Evolutionary conservation across 1,140 invertebrate genomes (phyloP), one percentile per base, ranked within the genome.

Genomic region (Drosophila takahashii): DNA sequence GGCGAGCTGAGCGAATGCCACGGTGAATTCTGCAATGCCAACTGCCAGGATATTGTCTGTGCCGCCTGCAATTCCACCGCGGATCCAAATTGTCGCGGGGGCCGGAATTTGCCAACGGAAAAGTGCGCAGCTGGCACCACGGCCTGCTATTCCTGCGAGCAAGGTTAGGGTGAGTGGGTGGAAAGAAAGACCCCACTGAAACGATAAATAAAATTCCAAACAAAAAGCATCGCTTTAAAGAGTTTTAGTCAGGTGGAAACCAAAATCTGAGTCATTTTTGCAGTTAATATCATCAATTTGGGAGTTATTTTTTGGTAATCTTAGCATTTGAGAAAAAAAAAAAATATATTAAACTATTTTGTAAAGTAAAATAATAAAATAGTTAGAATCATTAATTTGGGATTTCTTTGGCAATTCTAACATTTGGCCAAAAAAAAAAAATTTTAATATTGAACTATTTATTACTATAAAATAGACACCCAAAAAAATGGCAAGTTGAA

Each of bases 141-240:
- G 3, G 61, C 79, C 36, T 91, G 90, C 52, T 91, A 71, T 47
- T 74, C 90, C 34, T 91, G 90, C 62, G 90, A 91, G 66, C 70
- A 87, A 79, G 85, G 90, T 81, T 81, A 85, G 75, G 47, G 45
- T 47, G 45, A 47, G 45, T 29, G 45, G 45, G 22, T 39, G 37
- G 4, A 3, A 29, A 47, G 3, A 11, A 11, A 5, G 2, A 10
- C 39, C 8, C 22, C 41, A 10, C 41, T 42, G 15, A 37, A 37
- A 5, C 13, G 11, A 10, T 16, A 22, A 44, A 47, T 47, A 47
- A 47, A 47, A 16, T 32, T 18, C 0, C 3, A 4, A 16, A 9
- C 8, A 18, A 10, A 18, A 42, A 27, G 13, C 11, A 27, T n/a
- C 0, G 2, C 13, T 27, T 8, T 1, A 7, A 7, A n/a, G 13